Evolutionary conservation across 2,113 vertebrate species (phyloP).

Genomic region (Perca schrenkii): DNA sequence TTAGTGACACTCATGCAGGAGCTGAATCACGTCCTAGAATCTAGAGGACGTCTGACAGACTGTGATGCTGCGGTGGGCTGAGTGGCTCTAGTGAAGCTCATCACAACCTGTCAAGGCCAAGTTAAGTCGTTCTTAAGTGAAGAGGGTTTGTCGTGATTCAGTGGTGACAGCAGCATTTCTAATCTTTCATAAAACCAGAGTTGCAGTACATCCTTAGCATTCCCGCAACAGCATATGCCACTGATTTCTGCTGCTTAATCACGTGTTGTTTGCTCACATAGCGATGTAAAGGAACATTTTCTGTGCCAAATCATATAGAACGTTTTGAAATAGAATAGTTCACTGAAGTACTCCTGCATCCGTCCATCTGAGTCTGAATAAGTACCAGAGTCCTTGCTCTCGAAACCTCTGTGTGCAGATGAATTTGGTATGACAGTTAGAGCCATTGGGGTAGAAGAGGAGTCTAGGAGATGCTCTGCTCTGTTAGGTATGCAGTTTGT

Average conservation of each 20-base stretch:
- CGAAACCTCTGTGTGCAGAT: constrained; percentile 30
- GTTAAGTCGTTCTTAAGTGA: neutral
- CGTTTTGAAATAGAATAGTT: neutral
- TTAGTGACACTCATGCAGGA: constrained; percentile 5
- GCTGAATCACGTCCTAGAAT: constrained; percentile 7
- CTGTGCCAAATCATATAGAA: neutral
- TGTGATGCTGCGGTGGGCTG: neutral
- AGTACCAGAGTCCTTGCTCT: constrained; percentile 36
- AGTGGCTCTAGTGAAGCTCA: constrained; percentile 2
- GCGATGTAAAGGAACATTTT: neutral
- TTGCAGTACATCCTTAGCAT: neutral
- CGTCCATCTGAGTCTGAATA: constrained; percentile 20
- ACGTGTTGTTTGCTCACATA: neutral
- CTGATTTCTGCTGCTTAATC: neutral
- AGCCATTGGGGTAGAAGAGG: constrained; percentile 26
- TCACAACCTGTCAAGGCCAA: constrained; percentile 17
- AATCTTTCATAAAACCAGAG: constrained; percentile 10
- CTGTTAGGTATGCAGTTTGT: constrained; percentile 29
- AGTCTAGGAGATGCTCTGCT: constrained; percentile 21
- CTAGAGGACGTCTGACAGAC: constrained; percentile 13
- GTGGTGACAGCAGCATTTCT: neutral
- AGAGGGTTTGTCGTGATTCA: neutral
- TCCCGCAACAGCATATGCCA: neutral
- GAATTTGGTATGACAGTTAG: constrained; percentile 40
- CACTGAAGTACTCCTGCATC: constrained; percentile 1